phyloP scores from a whole-genome alignment of 2,113 vertebrate genomes.

The Oophaga pumilio region DNA sequence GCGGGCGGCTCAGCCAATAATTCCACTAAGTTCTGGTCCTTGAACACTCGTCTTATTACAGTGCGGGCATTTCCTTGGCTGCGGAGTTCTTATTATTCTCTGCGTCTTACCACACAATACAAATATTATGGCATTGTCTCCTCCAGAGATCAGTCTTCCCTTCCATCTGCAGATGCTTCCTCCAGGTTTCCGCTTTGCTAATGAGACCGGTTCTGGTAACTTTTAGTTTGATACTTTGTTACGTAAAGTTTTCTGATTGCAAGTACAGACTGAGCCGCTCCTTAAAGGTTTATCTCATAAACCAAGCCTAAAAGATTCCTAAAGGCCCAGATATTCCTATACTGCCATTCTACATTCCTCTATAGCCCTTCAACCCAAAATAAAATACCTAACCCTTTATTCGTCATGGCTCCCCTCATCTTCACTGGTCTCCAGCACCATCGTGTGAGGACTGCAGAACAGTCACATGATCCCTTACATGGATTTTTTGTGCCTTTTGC shows the following conservation, averaged over 20 bases:
- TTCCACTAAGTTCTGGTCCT: not conserved
- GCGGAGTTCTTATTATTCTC: constrained; percentile 69
- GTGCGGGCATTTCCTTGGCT: constrained; percentile 67
- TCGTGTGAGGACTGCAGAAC: too few relatives aligned
- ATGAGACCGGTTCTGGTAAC: constrained; percentile 62
- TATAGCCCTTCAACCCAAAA: too few relatives aligned
- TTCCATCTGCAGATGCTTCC: constrained; percentile 77
- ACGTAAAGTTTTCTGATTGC: not conserved
- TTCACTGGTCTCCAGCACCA: too few relatives aligned
- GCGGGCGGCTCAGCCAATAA: not conserved
- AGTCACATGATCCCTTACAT: too few relatives aligned
- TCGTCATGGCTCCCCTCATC: too few relatives aligned
- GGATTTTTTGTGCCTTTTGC: too few relatives aligned
- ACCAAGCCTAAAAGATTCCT: too few relatives aligned
- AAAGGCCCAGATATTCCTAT: too few relatives aligned
- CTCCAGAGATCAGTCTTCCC: constrained; percentile 71
- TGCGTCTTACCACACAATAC: constrained; percentile 67
- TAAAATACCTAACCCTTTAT: too few relatives aligned
- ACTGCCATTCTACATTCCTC: too few relatives aligned
- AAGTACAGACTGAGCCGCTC: not conserved
- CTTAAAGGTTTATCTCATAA: not conserved
- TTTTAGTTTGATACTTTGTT: not conserved
- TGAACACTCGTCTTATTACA: constrained; percentile 64
- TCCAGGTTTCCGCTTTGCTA: constrained; percentile 79
- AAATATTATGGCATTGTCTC: constrained; percentile 63